Evolutionary conservation across 1,140 invertebrate species (phyloP).

Genomic region (Pseudomyrmex gracilis): DNA sequence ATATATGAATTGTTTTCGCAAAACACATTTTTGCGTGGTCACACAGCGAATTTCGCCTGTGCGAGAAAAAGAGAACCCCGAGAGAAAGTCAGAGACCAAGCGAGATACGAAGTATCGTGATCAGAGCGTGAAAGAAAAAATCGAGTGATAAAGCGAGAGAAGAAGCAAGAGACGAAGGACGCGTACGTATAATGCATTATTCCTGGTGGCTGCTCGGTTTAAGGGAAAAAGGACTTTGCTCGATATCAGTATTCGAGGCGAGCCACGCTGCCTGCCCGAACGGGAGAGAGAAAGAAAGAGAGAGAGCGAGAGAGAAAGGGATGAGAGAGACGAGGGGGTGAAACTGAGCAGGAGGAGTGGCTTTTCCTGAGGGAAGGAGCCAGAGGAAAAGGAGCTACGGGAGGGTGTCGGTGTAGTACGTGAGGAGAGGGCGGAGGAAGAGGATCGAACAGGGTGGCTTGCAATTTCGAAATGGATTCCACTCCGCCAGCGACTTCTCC

Average conservation of each 20-base stretch:
- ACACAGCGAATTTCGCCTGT: neutral
- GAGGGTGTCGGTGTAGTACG: slow-evolving; percentile 38
- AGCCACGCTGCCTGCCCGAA: slow-evolving; percentile 67
- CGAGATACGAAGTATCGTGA: slow-evolving; percentile 15
- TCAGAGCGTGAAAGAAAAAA: slow-evolving; percentile 32
- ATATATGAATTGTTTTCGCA: slow-evolving; percentile 15
- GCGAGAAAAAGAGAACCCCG: slow-evolving; percentile 6
- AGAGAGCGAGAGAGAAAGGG: slow-evolving; percentile 14
- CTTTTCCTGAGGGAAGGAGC: slow-evolving; percentile 81
- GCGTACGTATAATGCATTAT: slow-evolving; percentile 83
- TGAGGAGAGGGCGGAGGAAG: slow-evolving; percentile 56
- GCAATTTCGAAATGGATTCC: slow-evolving; percentile 86
- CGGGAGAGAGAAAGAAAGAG: slow-evolving; percentile 47
- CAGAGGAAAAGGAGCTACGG: slow-evolving; percentile 54
- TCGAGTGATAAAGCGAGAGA: slow-evolving; percentile 50
- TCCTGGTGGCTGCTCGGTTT: slow-evolving; percentile 79
- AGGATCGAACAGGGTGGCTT: slow-evolving; percentile 80
- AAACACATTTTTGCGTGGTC: slow-evolving; percentile 24
- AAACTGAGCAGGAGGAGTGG: slow-evolving; percentile 70
- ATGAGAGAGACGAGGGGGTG: slow-evolving; percentile 14
- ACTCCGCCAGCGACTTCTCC: slow-evolving; percentile 70
- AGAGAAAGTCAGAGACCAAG: neutral
- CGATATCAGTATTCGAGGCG: slow-evolving; percentile 84
- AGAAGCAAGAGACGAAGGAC: slow-evolving; percentile 59
- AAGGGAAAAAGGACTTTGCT: slow-evolving; percentile 81